phyloP scores from a whole-genome alignment of 2,797 vertebrate genomes.

The Cygnus olor region DNA sequence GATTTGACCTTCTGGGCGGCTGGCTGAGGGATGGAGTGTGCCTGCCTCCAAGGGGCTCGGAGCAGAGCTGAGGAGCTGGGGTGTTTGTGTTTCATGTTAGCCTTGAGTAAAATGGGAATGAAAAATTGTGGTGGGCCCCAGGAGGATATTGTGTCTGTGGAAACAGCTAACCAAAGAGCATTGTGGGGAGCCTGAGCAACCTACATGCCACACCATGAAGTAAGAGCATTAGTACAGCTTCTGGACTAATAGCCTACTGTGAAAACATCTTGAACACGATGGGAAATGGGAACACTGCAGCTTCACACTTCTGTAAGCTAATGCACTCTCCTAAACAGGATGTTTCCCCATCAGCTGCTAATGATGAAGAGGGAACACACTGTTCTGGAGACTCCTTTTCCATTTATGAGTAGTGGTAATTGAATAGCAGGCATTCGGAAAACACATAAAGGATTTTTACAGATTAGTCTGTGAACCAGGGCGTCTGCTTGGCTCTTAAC shows the following conservation, averaged over 20 bases:
- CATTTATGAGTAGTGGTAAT: not conserved
- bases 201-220: not conserved
- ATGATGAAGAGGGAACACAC: not conserved
- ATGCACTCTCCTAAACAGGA: not conserved
- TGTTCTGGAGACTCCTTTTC: not conserved
- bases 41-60: not conserved
- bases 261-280: constrained; percentile 25
- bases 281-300: not conserved
- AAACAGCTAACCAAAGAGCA: not conserved
- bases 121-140: not conserved
- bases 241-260: constrained; percentile 7
- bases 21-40: not conserved
- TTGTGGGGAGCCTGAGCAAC: not conserved
- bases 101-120: not conserved
- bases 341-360: not conserved
- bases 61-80: not conserved
- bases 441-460: not conserved
- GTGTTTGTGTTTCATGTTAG: not conserved
- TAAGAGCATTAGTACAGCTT: not conserved
- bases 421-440: not conserved
- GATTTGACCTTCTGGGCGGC: not conserved
- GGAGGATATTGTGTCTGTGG: not conserved
- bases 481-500: not conserved
- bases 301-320: constrained; percentile 22
- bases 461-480: not conserved